These are phyloP conservation scores for Ypsolopha sequella DNA, from an alignment of 2,888 invertebrate species.

Conservation along the genomic window DNA sequence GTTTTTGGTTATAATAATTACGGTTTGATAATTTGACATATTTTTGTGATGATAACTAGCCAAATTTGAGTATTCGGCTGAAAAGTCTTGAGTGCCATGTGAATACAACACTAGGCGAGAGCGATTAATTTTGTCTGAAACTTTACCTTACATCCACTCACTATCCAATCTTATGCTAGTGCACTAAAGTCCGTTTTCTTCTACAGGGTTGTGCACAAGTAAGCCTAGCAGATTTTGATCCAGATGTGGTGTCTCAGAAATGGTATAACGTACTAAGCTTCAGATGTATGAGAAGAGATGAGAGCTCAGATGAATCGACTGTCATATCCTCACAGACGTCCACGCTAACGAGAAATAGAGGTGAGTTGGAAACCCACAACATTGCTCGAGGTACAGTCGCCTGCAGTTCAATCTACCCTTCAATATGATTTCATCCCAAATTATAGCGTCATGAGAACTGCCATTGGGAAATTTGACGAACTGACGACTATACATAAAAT, in stretches of 20 bases:
- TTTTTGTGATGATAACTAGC: constrained; percentile 59
- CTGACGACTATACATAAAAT: too few species aligned
- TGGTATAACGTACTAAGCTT: constrained; percentile 96
- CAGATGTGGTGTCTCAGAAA: constrained; percentile 82
- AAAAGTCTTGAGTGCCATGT: constrained; percentile 61
- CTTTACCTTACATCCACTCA: background rate
- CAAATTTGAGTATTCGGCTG: constrained; percentile 66
- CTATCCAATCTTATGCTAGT: constrained; percentile 6
- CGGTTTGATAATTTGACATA: background rate
- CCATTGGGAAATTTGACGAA: too few species aligned
- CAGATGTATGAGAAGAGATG: constrained; percentile 75
- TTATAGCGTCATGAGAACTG: too few species aligned
- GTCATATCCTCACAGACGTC: constrained; percentile 97
- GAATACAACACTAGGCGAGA: constrained; percentile 50
- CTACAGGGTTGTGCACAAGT: constrained; percentile 94
- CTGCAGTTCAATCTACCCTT: too few species aligned
- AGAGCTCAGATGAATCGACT: constrained; percentile 96
- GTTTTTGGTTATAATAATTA: background rate
- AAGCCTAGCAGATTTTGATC: constrained; percentile 93
- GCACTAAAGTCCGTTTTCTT: background rate
- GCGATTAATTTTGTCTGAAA: constrained; percentile 31
- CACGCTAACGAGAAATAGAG: constrained; percentile 92
- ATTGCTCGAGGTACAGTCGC: too few species aligned
- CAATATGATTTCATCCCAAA: too few species aligned
- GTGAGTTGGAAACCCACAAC: constrained; percentile 25